Percentiles rank a stretch among this genome's conserved stretches.
These are phyloP conservation scores for Cydia splendana DNA, from an alignment of 1,140 invertebrate species.

Conservation along the genomic window DNA sequence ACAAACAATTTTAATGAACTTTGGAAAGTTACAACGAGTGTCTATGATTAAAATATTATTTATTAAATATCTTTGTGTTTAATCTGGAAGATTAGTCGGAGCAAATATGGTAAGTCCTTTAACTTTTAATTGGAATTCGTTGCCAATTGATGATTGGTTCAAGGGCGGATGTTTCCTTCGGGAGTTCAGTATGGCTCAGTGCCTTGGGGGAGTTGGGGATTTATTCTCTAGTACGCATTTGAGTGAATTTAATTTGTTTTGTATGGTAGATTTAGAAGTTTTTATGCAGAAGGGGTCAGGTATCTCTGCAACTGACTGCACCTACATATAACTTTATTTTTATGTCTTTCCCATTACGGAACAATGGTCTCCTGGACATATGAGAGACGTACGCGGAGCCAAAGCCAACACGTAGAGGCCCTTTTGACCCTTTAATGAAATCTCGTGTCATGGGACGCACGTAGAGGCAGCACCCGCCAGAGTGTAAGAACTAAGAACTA, in stretches of 20 bases:
- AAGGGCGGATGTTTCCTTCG: neutral
- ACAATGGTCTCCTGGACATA: too few species aligned
- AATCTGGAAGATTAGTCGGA: neutral
- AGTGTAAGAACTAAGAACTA: too few species aligned
- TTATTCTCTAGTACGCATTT: neutral
- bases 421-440: too few species aligned
- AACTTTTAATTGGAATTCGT: slow-evolving; percentile 14
- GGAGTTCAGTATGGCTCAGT: neutral
- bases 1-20: neutral
- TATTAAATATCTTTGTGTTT: neutral
- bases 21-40: neutral
- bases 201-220: neutral
- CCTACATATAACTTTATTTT: too few species aligned
- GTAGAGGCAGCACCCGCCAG: too few species aligned
- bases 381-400: too few species aligned
- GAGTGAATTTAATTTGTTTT: neutral
- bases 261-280: too few species aligned
- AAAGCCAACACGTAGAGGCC: too few species aligned
- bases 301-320: too few species aligned
- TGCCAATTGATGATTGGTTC: neutral
- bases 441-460: too few species aligned
- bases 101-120: slow-evolving; percentile 19
- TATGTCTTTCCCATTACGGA: too few species aligned
- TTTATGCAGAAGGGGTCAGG: too few species aligned
- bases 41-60: neutral